Base-by-base conservation (phyloP, 2,113 vertebrate species). In the Clarias gariepinus region DNA sequence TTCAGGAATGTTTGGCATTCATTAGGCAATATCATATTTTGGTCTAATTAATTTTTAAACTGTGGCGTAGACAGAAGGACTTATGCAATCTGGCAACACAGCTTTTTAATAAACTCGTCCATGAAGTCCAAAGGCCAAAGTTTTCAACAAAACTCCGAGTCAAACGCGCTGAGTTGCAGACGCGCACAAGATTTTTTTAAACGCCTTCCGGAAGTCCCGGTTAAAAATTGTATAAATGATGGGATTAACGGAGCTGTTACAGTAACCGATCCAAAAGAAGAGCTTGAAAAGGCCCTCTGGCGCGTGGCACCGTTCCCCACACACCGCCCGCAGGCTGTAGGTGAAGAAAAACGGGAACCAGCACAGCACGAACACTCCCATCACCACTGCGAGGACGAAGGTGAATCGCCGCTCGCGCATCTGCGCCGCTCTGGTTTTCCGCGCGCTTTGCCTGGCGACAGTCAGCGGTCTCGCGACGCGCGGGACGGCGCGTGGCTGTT, bases 271-370 rank as follows among this genome's bases (percentile, higher is more conserved):
- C 96, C 97, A 97, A 91, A 97, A 99, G 87, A 98, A 99, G 64
- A 98, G 96, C 88, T 96, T 95, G 91, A 99, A 99, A 87, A 98
- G 95, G 0, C 95, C 92, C 1, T 95, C 96, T 3, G 97, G 96
- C 82, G 97, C 81, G 0, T 28, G 91, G 82, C 97, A 97, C 58
- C 85, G 94, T 10, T 96, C 93, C 7, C 95, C 91, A 13, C 96
- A 97, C 53, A 97, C 76, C 0, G 96, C 96, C 0, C 93, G 94
- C 30, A 97, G 95, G 61, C 96, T 97, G 92, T 96, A 97, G 0
- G 96, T 97, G 91, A 97, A 97, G 92, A 97, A 97, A 81, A 97
- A 97, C 0, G 97, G 97, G 88, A 96, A 97, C 97, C 96, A 97
- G 91, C 97, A 97, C 19, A 97, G 93, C 60, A 97, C 94, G 0